phyloP scores from a whole-genome alignment of 1,140 invertebrate genomes.

The Anoplophora glabripennis region DNA sequence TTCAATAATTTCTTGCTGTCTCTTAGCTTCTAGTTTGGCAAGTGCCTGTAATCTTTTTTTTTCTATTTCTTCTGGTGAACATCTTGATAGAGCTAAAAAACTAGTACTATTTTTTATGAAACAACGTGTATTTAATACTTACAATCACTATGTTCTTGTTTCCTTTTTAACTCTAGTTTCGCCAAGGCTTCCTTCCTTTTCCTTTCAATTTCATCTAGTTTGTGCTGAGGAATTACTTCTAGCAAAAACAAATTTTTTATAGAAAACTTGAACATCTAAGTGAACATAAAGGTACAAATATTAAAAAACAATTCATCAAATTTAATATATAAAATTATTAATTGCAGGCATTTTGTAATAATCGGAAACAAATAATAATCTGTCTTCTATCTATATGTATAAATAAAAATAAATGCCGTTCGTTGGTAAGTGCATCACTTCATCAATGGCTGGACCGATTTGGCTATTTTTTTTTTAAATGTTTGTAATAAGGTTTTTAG shows the following conservation, averaged over 20 bases:
- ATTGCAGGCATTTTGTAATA: no score
- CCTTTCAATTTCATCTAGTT: slow-evolving; percentile 39
- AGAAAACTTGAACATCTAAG: not conserved
- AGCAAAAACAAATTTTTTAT: not conserved
- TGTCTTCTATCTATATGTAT: no score
- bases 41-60: slow-evolving; percentile 41
- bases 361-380: no score
- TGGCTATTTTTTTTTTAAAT: no score
- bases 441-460: no score
- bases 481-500: no score
- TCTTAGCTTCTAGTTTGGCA: slow-evolving; percentile 41
- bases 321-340: no score
- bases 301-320: no score
- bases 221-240: not conserved
- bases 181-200: slow-evolving; percentile 42
- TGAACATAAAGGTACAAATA: not conserved
- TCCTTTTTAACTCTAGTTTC: slow-evolving; percentile 39
- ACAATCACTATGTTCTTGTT: slow-evolving; percentile 26
- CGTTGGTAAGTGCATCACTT: no score
- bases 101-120: not conserved
- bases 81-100: slow-evolving; percentile 16
- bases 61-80: slow-evolving; percentile 43
- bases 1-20: slow-evolving; percentile 40
- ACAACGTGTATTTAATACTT: slow-evolving; percentile 1
- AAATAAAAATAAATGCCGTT: no score